phyloP scores from a whole-genome alignment of 2,888 invertebrate species.

The Drosophila ezoana region DNA sequence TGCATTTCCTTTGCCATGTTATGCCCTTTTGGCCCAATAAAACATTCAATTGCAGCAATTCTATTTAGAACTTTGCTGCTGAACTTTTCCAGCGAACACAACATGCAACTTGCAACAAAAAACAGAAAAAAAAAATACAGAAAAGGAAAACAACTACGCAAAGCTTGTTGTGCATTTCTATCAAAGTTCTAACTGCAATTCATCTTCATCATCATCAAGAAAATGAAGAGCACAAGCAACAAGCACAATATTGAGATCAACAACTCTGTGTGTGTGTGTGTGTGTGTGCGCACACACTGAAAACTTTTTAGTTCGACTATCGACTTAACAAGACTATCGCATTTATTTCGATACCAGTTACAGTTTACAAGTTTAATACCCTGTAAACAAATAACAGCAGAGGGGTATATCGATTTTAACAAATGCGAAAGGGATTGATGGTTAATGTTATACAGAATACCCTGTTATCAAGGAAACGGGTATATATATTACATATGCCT shows the following conservation, averaged over 20 bases:
- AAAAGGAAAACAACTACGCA: conserved; percentile 11
- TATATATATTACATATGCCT: no score
- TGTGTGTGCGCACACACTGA: conserved; percentile 4
- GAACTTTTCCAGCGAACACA: conserved; percentile 33
- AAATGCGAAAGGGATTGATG: no score
- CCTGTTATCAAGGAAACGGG: no score
- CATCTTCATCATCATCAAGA: conserved; percentile 70
- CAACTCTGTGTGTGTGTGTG: conserved; percentile 17
- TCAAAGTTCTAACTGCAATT: conserved; percentile 77
- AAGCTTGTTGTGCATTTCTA: conserved; percentile 60
- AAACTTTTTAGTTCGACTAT: conserved; percentile 43
- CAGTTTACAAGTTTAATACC: conserved; percentile 43
- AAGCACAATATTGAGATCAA: conserved; percentile 45
- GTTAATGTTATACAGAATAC: no score
- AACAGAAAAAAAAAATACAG: conserved; percentile 2
- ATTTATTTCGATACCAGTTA: conserved; percentile 52
- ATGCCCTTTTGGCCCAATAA: conserved; percentile 35
- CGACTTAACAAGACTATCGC: conserved; percentile 59
- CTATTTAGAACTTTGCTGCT: conserved; percentile 57
- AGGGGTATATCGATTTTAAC: background rate
- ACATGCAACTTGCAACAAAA: conserved; percentile 31
- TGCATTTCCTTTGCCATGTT: conserved; percentile 41
- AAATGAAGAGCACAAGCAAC: conserved; percentile 12
- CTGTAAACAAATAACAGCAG: background rate
- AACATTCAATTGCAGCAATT: conserved; percentile 67